Evolutionary conservation across 2,888 invertebrate species (phyloP).

Genomic region (Copidosoma aretas): DNA sequence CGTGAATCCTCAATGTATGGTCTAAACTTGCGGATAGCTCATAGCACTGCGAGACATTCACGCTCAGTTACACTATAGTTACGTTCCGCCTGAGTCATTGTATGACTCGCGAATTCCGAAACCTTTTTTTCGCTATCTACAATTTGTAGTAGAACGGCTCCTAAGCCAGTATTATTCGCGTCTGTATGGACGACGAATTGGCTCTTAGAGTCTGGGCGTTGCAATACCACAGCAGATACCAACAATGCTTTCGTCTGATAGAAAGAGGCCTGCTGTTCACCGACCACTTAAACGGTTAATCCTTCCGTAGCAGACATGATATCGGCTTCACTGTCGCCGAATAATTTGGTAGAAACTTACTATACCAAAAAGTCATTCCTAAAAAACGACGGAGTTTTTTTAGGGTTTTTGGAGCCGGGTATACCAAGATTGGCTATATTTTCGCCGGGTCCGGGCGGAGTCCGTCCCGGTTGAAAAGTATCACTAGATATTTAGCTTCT

Average conservation of each 20-base stretch:
- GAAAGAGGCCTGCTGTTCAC: slow-evolving; percentile 23
- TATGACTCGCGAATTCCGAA: slow-evolving; percentile 38
- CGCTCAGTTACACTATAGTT: slow-evolving; percentile 41
- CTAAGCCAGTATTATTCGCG: slow-evolving; percentile 38
- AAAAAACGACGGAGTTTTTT: slow-evolving; percentile 47
- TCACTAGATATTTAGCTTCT: slow-evolving; percentile 47
- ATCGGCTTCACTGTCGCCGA: slow-evolving; percentile 41
- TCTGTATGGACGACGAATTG: slow-evolving; percentile 39
- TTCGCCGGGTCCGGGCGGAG: slow-evolving; percentile 42
- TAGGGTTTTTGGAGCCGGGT: slow-evolving; percentile 42
- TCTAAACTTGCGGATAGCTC: slow-evolving; percentile 43
- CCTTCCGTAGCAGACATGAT: not conserved
- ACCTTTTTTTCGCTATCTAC: slow-evolving; percentile 31
- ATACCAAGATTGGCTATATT: slow-evolving; percentile 33
- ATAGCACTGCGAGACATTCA: slow-evolving; percentile 46
- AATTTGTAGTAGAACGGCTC: slow-evolving; percentile 32
- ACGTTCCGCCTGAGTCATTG: slow-evolving; percentile 21
- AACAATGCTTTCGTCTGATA: slow-evolving; percentile 19
- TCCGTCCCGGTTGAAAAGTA: slow-evolving; percentile 46
- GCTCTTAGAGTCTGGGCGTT: slow-evolving; percentile 33
- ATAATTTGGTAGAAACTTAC: slow-evolving; percentile 46
- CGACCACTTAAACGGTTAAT: slow-evolving; percentile 13
- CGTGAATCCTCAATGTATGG: slow-evolving; percentile 44
- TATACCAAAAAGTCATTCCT: slow-evolving; percentile 51
- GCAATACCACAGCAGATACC: slow-evolving; percentile 27